Evolutionary conservation across 2,113 vertebrate species (phyloP), one percentile per base, ranked within the genome.

Genomic region (Psittacula cyanocephala): DNA sequence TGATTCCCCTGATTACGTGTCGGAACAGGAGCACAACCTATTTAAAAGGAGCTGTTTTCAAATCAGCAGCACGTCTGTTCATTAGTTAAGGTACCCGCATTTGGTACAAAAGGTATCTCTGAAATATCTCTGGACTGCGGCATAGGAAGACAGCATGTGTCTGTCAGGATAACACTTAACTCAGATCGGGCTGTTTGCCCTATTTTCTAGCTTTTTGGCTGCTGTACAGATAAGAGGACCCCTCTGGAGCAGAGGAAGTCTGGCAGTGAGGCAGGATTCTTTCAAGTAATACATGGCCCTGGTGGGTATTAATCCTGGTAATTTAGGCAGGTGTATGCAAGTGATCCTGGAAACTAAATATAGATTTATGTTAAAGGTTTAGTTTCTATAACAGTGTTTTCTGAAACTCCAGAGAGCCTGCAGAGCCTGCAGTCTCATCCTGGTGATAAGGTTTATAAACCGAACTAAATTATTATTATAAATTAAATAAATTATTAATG

Each of bases 121-220:
- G 79, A 62, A 84, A 37, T 8, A 33, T 43, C 82, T 72, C 65
- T 59, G 93, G 80, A 0, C 44, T 52, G 57, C 7, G 4, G 69
- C 72, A 50, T 2, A 27, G 46, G 64, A 71, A 18, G 82, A 3
- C 76, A 88, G 92, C 49, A 0, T 63, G 86, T 85, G 86, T 85
- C 88, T 91, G 72, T 93, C 65, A 81, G 93, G 78, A 62, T 72
- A 63, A 20, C 55, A 43, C 67, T 89, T 68, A 82, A 67, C 65
- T 94, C 86, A 72, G 31, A 3, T 10, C 68, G 88, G 86, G 84
- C 81, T 85, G 28, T 25, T 70, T 95, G 91, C 88, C 90, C 81
- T 88, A 19, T 83, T 93, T 96, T 83, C 44, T 49, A 18, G 35
- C 69, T 84, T 92, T 91, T 78, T 95, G 93, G 91, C 77, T 92